These are phyloP conservation scores for Actinemys pallida DNA, from an alignment of 2,113 vertebrate genomes.

Conservation along the genomic window DNA sequence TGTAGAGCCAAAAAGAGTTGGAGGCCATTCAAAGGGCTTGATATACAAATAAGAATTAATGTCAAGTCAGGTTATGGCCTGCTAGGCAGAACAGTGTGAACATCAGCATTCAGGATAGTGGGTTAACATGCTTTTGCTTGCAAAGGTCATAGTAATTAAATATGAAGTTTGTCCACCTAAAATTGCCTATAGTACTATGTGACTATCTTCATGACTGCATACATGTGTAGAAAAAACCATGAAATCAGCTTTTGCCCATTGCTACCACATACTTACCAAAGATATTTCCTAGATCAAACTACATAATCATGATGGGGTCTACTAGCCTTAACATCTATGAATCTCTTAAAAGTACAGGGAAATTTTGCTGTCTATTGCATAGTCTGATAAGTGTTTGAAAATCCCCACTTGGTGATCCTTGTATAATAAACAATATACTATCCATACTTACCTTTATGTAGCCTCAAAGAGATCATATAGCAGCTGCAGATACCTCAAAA, in stretches of 20 bases:
- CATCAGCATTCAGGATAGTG: not conserved
- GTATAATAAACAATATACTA: not conserved
- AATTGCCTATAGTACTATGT: not conserved
- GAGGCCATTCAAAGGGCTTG: not conserved
- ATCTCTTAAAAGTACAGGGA: not conserved
- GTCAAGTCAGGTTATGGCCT: not conserved
- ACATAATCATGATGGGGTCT: not conserved
- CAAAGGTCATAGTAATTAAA: not conserved
- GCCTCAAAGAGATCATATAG: not conserved
- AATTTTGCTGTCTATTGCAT: not conserved
- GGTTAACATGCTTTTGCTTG: not conserved
- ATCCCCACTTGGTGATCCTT: not conserved
- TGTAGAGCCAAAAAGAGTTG: not conserved
- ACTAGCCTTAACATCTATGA: not conserved
- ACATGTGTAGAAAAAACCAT: not conserved
- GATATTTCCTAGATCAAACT: not conserved
- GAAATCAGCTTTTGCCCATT: not conserved
- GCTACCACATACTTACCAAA: not conserved
- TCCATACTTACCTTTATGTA: not conserved
- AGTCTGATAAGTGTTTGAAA: not conserved
- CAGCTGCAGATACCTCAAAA: too few relatives aligned
- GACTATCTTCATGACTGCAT: not conserved
- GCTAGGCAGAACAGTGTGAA: not conserved
- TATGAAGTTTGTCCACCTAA: not conserved
- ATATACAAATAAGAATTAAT: not conserved